Conservation (phyloP, 2,113 vertebrate species). For the Leptobrachium leishanense region DNA sequence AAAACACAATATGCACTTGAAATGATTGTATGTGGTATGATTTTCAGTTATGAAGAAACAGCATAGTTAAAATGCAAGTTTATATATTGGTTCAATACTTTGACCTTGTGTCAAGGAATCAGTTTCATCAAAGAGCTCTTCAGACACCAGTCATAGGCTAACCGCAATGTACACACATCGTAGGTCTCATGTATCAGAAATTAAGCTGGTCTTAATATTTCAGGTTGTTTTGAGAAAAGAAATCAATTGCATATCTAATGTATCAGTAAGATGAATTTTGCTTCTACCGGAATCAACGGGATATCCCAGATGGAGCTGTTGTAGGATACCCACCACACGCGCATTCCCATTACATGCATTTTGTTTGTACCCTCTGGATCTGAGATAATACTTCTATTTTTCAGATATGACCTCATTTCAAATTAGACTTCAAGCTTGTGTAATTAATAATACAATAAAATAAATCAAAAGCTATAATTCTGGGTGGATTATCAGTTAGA, state of each 20-base stretch:
- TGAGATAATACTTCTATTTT: too few species aligned
- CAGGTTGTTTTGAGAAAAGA: constrained; percentile 1
- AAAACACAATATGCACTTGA: too few species aligned
- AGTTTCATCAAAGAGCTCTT: background rate
- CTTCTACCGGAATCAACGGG: constrained; percentile 2
- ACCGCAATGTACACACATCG: constrained; percentile 9
- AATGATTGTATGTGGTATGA: too few species aligned
- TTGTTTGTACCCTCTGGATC: background rate
- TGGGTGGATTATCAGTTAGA: too few species aligned
- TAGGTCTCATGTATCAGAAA: background rate
- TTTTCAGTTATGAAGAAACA: background rate
- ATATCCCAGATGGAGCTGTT: constrained; percentile 15
- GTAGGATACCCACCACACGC: background rate
- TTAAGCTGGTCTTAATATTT: constrained; percentile 17
- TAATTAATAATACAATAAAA: too few species aligned
- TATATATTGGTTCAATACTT: constrained; percentile 5
- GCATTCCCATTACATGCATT: constrained; percentile 2
- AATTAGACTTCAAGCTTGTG: too few species aligned
- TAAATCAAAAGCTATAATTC: too few species aligned
- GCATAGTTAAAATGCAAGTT: background rate
- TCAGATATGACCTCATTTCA: too few species aligned
- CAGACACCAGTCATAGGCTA: constrained; percentile 10
- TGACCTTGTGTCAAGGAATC: constrained; percentile 9
- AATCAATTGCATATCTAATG: background rate
- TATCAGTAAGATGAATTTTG: constrained; percentile 11